Base-by-base conservation (phyloP, 2,113 vertebrate species). In the Lepisosteus oculatus region DNA sequence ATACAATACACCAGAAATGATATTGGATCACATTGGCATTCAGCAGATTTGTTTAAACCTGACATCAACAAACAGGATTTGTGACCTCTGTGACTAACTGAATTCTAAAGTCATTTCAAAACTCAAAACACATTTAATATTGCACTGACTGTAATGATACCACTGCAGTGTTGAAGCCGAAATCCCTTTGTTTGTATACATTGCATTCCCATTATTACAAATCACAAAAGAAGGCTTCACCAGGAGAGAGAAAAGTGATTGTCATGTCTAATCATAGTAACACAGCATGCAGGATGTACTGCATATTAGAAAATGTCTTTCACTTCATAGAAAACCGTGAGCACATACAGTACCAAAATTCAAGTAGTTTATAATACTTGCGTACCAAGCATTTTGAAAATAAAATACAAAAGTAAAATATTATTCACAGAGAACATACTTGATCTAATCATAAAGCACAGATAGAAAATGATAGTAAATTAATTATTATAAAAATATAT, bases 401-500 rank as follows among this genome's bases (percentile, higher is more conserved):
- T 29, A 29, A 29, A 29, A 29, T 29, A 29, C 29, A 29, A 29
- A 51, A 51, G 5, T 9, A 51, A 51, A 51, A 51, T 2, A 51
- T 51, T 5, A 51, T 51, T 51, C 47, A 51, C 1, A 51, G 47
- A 1, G 9, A 51, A 51, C 5, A 9, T 5, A 9, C 47, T 5
- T 51, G 9, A 51, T 51, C 47, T 9, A 51, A 51, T 51, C 47
- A 4, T 14, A 56, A 68, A 69, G 55, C 61, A 57, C 29, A 76
- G 83, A 83, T 69, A 80, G 14, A 57, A 72, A 75, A 78, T 72
- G 79, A 72, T 70, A 78, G 74, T 72, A 81, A 81, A 80, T 74
- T 67, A 82, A 74, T 85, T 83, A 79, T 71, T 78, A 79, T 76
- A 87, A 86, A 86, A 68, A 61, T 80, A 82, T 79, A 85, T 83